phyloP scores from a whole-genome alignment of 23 tunicate genomes.

The Ascidia mentula region DNA sequence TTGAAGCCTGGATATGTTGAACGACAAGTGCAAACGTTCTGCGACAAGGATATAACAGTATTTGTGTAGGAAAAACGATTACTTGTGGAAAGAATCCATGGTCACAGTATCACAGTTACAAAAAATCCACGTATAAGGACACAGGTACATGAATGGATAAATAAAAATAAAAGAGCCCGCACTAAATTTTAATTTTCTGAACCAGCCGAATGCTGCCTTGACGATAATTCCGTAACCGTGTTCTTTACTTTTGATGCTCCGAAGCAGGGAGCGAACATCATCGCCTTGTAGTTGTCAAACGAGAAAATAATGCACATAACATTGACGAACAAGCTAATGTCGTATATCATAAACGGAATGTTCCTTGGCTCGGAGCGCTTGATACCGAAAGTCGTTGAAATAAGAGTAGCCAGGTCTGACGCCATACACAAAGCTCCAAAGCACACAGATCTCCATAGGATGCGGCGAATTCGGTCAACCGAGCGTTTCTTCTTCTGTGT shows the following conservation, averaged over 20 bases:
- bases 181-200: not conserved
- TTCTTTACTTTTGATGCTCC: not conserved
- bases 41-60: no score
- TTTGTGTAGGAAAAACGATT: no score
- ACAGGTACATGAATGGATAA: no score
- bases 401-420: not conserved
- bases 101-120: no score
- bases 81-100: no score
- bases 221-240: not conserved
- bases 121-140: no score
- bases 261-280: conserved; percentile 17
- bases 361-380: conserved; percentile 6
- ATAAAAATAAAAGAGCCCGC: not conserved
- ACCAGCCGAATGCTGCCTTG: not conserved
- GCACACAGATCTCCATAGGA: not conserved
- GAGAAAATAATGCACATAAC: conserved; percentile 36
- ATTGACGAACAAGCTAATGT: conserved; percentile 33
- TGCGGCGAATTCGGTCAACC: not conserved
- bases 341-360: conserved; percentile 29
- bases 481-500: not conserved
- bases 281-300: conserved; percentile 32
- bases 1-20: no score
- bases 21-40: no score
- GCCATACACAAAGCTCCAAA: not conserved
- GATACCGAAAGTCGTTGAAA: not conserved